Percentiles rank a stretch among this genome's conserved stretches.
These are phyloP conservation scores for Cryptophagus acutangulus DNA, from an alignment of 2,888 invertebrate genomes.

Conservation along the genomic window DNA sequence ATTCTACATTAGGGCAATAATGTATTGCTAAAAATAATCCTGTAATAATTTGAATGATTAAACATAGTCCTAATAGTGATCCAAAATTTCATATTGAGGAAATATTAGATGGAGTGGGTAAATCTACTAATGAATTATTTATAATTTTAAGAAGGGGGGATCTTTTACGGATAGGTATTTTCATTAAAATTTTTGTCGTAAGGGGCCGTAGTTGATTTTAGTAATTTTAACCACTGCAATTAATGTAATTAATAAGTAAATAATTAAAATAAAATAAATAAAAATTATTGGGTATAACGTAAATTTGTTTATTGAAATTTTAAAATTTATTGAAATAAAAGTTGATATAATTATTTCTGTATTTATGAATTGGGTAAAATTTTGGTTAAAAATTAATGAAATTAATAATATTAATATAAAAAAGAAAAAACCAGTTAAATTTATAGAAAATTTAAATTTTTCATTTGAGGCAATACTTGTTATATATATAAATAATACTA, in stretches of 20 bases:
- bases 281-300: conserved; percentile 37
- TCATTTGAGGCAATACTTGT: conserved; percentile 60
- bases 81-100: conserved; percentile 66
- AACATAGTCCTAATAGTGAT: conserved; percentile 58
- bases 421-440: no score
- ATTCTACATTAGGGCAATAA: conserved; percentile 58
- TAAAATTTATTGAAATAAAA: conserved; percentile 42
- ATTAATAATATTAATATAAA: conserved; percentile 34
- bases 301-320: conserved; percentile 18
- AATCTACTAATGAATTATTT: conserved; percentile 55
- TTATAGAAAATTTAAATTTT: conserved; percentile 49
- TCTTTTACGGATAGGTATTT: conserved; percentile 49
- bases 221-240: conserved; percentile 57
- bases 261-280: conserved; percentile 53
- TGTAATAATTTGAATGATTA: conserved; percentile 62
- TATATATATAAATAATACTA: conserved; percentile 63
- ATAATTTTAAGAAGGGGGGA: conserved; percentile 55
- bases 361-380: conserved; percentile 9
- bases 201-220: conserved; percentile 52
- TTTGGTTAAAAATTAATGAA: conserved; percentile 26
- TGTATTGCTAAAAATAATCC: conserved; percentile 68
- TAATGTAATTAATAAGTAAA: conserved; percentile 58
- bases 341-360: not conserved
- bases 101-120: conserved; percentile 60
- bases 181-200: conserved; percentile 53